Conservation (phyloP, 2,888 invertebrate species). For the Drosophila nr. fundita region DNA sequence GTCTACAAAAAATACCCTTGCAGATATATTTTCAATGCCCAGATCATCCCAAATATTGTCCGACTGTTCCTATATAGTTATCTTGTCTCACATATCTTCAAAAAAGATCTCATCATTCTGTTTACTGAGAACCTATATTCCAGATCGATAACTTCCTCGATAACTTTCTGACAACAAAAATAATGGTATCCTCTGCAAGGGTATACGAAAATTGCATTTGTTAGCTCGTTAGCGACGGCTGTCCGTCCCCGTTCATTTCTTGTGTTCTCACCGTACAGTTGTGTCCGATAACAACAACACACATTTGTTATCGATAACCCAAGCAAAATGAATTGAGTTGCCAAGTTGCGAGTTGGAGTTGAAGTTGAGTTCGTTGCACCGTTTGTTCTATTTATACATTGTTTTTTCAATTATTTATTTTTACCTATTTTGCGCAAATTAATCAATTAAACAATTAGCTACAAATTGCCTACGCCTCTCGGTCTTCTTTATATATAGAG, state of each 20-base stretch:
- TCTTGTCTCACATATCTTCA: not conserved
- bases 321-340: constrained; percentile 28
- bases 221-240: constrained; percentile 46
- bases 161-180: not conserved
- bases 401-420: constrained; percentile 18
- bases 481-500: constrained; percentile 42
- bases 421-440: constrained; percentile 30
- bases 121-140: not conserved
- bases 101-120: not conserved
- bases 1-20: not conserved
- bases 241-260: constrained; percentile 39
- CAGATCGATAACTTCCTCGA: not conserved
- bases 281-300: constrained; percentile 23
- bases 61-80: not conserved
- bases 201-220: constrained; percentile 39
- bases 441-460: constrained; percentile 43
- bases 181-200: not conserved
- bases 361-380: constrained; percentile 48
- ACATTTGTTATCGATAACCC: constrained; percentile 48
- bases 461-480: constrained; percentile 43
- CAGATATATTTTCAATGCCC: not conserved
- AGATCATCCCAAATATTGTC: not conserved
- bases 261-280: constrained; percentile 34
- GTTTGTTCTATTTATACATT: constrained; percentile 37
- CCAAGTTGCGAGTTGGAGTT: constrained; percentile 39